Evolutionary conservation across 1,140 invertebrate genomes (phyloP), one percentile per base, ranked within the genome.

Genomic region (Formica exsecta): DNA sequence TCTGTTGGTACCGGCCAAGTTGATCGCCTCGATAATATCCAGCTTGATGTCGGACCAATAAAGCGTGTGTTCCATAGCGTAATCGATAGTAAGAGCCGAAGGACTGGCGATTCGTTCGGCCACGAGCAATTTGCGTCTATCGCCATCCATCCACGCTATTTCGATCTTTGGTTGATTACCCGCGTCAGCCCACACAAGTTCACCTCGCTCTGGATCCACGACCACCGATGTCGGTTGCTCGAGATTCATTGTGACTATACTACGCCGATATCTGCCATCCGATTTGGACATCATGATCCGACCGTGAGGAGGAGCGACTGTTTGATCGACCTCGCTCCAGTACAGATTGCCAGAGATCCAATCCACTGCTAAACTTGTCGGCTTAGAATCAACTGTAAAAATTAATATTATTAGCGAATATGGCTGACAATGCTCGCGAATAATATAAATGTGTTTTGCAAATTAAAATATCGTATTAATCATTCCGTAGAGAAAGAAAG

Each of bases 11-110:
- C 99, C 99, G 19, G 74, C 38, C 64, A 96, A 96, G 75, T 96
- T 96, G 95, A 99, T 98, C 19, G 97, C 97, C 93, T 99, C 99
- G 83, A 99, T 99, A 0, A 97, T 97, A 89, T 99, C 99, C 5
- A 99, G 94, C 93, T 99, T 99, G 0, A 97, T 97, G 94, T 99
- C 99, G 0, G 98, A 98, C 99, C 99, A 99, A 93, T 98, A 99
- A 2, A 99, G 95, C 0, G 97, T 96, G 91, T 99, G 98, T 80
- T 98, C 97, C 96, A 98, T 98, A 0, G 97, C 96, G 90, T 98
- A 98, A 93, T 99, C 99, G 36, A 99, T 97, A 0, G 98, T 96
- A 0, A 99, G 92, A 0, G 98, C 98, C 1, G 98, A 97, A 0
- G 99, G 99, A 92, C 97, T 97, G 9, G 97, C 96, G 7, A 99